Conservation (phyloP, 2,113 vertebrate species). For the Tyto alba region DNA sequence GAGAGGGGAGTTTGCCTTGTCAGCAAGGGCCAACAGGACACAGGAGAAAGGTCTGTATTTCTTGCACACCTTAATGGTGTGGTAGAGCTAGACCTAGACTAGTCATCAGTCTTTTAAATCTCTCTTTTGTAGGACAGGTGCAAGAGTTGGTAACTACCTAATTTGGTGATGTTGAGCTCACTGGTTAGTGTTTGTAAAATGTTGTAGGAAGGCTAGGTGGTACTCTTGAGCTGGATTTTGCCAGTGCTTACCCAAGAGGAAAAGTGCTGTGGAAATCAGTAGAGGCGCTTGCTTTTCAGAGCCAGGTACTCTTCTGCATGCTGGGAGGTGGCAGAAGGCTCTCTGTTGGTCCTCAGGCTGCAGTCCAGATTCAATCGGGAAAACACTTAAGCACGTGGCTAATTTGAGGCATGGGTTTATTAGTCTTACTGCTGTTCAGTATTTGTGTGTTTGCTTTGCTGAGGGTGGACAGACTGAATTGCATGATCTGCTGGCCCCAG, state of each 20-base stretch:
- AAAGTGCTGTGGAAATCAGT: background rate
- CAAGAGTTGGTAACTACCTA: background rate
- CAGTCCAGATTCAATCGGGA: background rate
- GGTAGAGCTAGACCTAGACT: background rate
- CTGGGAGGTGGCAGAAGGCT: background rate
- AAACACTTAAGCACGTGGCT: background rate
- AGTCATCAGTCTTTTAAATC: background rate
- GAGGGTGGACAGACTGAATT: background rate
- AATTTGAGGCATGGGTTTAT: background rate
- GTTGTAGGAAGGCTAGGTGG: conserved; percentile 48
- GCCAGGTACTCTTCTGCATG: background rate
- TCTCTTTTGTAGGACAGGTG: background rate
- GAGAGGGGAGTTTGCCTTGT: background rate
- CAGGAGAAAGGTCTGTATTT: background rate
- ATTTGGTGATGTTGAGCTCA: background rate
- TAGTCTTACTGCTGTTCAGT: background rate
- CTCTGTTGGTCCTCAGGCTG: background rate
- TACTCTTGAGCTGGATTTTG: conserved; percentile 64
- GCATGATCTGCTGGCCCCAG: background rate
- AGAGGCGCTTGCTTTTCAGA: background rate
- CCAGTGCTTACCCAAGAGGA: background rate
- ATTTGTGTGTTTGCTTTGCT: background rate
- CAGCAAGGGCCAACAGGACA: background rate
- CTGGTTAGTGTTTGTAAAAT: conserved; percentile 12
- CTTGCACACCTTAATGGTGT: background rate